These are phyloP conservation scores for Trissolcus basalis DNA, from an alignment of 1,140 invertebrate species.

Conservation along the genomic window DNA sequence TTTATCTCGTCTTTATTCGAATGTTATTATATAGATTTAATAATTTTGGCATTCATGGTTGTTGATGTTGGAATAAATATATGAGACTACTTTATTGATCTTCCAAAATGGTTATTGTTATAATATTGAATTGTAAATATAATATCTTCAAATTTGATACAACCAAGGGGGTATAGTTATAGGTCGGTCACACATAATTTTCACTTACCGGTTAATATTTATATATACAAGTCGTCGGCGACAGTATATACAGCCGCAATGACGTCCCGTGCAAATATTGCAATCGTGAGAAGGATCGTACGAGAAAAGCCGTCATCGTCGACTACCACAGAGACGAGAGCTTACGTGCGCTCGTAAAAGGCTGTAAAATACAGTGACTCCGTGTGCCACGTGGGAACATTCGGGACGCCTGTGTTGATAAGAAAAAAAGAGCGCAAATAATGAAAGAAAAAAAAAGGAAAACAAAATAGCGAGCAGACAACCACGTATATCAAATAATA, in stretches of 20 bases:
- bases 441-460: constrained; percentile 33
- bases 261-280: constrained; percentile 55
- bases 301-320: constrained; percentile 62
- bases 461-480: constrained; percentile 33
- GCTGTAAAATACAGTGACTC: constrained; percentile 61
- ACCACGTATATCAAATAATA: constrained; percentile 53
- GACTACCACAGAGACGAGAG: constrained; percentile 45
- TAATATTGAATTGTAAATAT: too few species aligned
- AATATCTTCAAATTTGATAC: constrained; percentile 72
- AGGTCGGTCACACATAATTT: constrained; percentile 27
- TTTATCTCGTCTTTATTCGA: too few species aligned
- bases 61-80: too few species aligned
- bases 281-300: constrained; percentile 65
- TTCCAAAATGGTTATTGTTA: too few species aligned
- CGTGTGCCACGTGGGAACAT: constrained; percentile 63
- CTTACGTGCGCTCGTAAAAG: constrained; percentile 61
- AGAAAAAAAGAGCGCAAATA: constrained; percentile 51
- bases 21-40: too few species aligned
- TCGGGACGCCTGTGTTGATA: constrained; percentile 43
- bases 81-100: too few species aligned
- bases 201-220: constrained; percentile 45
- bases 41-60: too few species aligned
- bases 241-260: constrained; percentile 52
- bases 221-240: constrained; percentile 55
- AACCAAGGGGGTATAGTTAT: constrained; percentile 39